Conservation (phyloP, 2,888 invertebrate species). For the Mesorhabditis belari region DNA sequence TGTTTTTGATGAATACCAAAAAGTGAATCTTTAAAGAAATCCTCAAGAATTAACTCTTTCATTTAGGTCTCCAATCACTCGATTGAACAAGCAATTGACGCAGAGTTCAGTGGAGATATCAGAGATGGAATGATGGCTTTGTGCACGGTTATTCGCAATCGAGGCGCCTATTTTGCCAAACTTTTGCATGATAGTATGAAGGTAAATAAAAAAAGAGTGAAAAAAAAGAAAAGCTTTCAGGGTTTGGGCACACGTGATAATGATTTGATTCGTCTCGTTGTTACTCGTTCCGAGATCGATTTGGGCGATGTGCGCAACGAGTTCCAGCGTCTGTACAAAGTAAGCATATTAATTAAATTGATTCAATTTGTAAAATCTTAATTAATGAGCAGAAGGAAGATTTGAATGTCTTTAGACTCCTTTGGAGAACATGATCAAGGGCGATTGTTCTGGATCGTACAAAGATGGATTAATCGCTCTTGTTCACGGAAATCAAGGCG, state of each 20-base stretch:
- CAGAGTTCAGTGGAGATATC: slow-evolving; percentile 54
- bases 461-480: slow-evolving; percentile 44
- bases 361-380: too few species aligned
- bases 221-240: slow-evolving; percentile 7
- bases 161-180: slow-evolving; percentile 41
- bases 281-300: slow-evolving; percentile 59
- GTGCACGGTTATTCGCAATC: slow-evolving; percentile 43
- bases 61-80: slow-evolving; percentile 50
- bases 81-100: slow-evolving; percentile 50
- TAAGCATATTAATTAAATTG: background rate
- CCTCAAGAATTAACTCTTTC: too few species aligned
- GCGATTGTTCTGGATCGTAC: slow-evolving; percentile 44
- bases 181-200: slow-evolving; percentile 36
- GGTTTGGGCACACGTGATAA: slow-evolving; percentile 52
- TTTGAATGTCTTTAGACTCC: slow-evolving; percentile 20
- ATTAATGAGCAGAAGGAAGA: too few species aligned
- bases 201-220: slow-evolving; percentile 6
- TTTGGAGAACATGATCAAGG: slow-evolving; percentile 34
- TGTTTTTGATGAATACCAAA: slow-evolving; percentile 54
- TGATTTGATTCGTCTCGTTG: slow-evolving; percentile 51
- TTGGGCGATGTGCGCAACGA: slow-evolving; percentile 27
- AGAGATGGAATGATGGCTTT: slow-evolving; percentile 52
- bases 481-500: slow-evolving; percentile 33
- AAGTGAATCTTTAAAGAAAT: too few species aligned
- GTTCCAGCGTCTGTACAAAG: slow-evolving; percentile 12